Conservation (phyloP, 2,888 invertebrate genomes). For the Odontomyia ornata region DNA sequence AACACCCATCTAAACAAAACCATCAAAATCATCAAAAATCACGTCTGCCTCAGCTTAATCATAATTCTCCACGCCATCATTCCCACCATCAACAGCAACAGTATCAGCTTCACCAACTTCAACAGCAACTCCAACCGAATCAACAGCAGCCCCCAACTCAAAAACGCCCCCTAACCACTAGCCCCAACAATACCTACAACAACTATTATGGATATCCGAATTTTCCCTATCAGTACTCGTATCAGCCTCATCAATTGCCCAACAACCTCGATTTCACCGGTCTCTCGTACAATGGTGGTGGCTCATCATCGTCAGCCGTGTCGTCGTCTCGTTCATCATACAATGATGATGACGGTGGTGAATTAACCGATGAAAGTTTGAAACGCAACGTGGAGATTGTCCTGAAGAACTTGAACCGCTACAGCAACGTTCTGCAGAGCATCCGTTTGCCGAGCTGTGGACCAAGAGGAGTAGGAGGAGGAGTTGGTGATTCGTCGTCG, state of each 20-base stretch:
- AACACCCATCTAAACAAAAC: slow-evolving; percentile 63
- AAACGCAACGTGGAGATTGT: slow-evolving; percentile 65
- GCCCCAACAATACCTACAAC: slow-evolving; percentile 57
- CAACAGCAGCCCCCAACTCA: slow-evolving; percentile 58
- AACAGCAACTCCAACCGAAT: slow-evolving; percentile 51
- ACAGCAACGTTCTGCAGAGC: slow-evolving; percentile 63
- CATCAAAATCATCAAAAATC: slow-evolving; percentile 56
- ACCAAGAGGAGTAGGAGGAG: slow-evolving; percentile 55
- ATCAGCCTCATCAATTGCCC: slow-evolving; percentile 47
- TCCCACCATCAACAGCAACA: slow-evolving; percentile 51
- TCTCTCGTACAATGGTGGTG: slow-evolving; percentile 43
- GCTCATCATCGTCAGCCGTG: slow-evolving; percentile 35
- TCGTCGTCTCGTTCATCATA: slow-evolving; percentile 54
- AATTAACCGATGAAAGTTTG: slow-evolving; percentile 64
- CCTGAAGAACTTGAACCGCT: slow-evolving; percentile 63
- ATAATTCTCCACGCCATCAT: slow-evolving; percentile 51
- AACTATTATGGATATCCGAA: slow-evolving; percentile 52
- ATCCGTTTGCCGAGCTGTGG: slow-evolving; percentile 58
- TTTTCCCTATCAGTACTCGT: slow-evolving; percentile 54
- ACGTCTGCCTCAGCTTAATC: slow-evolving; percentile 62
- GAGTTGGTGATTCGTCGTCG: slow-evolving; percentile 53
- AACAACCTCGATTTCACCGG: slow-evolving; percentile 44
- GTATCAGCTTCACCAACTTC: slow-evolving; percentile 51
- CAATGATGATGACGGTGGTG: slow-evolving; percentile 48
- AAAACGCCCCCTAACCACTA: slow-evolving; percentile 53